Percentiles rank a stretch among this genome's conserved stretches.
Conservation (phyloP, 2,113 vertebrate species). For the Muscicapa adusta region DNA sequence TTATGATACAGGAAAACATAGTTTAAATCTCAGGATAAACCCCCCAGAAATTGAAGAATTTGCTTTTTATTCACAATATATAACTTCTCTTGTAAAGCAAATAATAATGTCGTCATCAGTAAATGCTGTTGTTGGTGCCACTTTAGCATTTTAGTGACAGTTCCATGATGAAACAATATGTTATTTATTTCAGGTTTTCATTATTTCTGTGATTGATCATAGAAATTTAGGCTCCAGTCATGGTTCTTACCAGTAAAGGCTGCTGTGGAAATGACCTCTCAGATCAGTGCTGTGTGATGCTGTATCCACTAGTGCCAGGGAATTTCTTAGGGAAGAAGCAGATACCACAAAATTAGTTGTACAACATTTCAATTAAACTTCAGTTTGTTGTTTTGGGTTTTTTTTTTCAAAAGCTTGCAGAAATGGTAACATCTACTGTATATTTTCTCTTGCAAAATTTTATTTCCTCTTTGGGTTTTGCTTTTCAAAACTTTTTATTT, state of each 20-base stretch:
- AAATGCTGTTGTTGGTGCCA: not conserved
- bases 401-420: not conserved
- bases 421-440: not conserved
- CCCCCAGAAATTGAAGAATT: not conserved
- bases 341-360: not conserved
- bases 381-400: not conserved
- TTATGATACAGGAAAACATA: not conserved
- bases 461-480: slow-evolving; percentile 13
- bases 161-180: not conserved
- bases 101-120: not conserved
- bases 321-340: not conserved
- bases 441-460: not conserved
- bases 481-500: slow-evolving; percentile 7
- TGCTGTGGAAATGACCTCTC: not conserved
- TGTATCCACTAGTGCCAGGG: not conserved
- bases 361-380: not conserved
- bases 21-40: not conserved
- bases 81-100: not conserved
- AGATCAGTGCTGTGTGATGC: not conserved
- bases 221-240: not conserved
- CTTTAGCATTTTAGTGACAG: not conserved
- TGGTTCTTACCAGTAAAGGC: not conserved
- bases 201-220: not conserved
- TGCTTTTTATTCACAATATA: not conserved
- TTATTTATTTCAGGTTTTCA: not conserved